Base-by-base conservation (phyloP, 2,797 vertebrate species). In the Acipenser ruthenus region DNA sequence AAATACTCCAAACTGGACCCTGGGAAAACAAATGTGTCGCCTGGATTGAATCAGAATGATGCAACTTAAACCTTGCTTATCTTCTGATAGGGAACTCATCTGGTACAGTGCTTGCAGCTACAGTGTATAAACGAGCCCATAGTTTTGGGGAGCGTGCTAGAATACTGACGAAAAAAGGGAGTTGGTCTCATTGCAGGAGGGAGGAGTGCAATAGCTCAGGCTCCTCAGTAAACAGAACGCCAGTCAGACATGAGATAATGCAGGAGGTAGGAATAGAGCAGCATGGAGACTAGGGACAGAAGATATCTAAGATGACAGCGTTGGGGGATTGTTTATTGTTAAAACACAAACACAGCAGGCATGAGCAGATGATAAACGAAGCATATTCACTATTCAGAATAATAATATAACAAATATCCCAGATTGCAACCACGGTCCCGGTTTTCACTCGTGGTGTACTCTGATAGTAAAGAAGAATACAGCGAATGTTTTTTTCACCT, bases 391-490 rank as follows among this genome's bases (percentile, higher is more conserved):
- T 60, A 59, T 49, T 47, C 13, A 18, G 12, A 61, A 49, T 49
- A 59, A 15, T 15, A 6, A 66, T 58, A 48, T 49, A 48, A 75
- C 72, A 70, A 18, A 68, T 73, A 67, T 68, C 67, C 73, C 58
- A 4, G 47, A 62, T 64, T 65, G 61, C 13, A 70, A 63, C 70
- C 82, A 73, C 52, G 64, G 55, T 9, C 69, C 68, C 64, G 72
- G 68, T 70, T 67, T 69, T 69, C 63, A 77, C 70, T 75, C 73
- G 69, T 67, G 81, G 69, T 68, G 76, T 64, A 52, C 67, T 63
- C 64, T 50, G 69, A 65, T 52, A 68, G 63, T 37, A 68, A 66
- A 67, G n/a, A 78, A 72, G 62, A 55, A 59, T 59, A 60, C 67
- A 63, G 73, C 63, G 1, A 67, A 76, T 78, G 75, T 69, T 13